These are phyloP conservation scores for Rhopalosiphum nymphaeae DNA, from an alignment of 2,888 invertebrate genomes.

Conservation along the genomic window DNA sequence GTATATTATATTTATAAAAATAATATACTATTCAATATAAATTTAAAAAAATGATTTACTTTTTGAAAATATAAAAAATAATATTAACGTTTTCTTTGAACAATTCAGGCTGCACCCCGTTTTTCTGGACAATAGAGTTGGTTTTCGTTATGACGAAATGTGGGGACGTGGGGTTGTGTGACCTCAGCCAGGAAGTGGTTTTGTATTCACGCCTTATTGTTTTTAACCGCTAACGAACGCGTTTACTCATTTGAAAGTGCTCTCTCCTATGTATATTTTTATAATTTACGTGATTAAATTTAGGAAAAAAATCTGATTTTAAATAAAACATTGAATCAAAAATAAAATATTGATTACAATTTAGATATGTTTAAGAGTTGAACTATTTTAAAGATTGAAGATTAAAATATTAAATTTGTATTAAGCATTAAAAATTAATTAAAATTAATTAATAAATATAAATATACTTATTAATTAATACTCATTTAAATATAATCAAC, in stretches of 20 bases:
- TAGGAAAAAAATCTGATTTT: neutral
- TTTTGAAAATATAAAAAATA: neutral
- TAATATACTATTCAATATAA: neutral
- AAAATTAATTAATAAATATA: too few species aligned
- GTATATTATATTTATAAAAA: neutral
- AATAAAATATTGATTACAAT: neutral
- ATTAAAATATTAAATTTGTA: neutral
- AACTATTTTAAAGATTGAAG: neutral
- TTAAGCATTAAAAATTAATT: too few species aligned
- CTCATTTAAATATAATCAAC: neutral
- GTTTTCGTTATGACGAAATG: slow-evolving; percentile 36
- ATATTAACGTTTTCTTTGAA: neutral
- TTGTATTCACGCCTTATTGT: slow-evolving; percentile 57
- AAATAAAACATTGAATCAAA: neutral
- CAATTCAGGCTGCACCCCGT: slow-evolving; percentile 39
- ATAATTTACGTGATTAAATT: neutral
- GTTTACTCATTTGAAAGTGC: neutral
- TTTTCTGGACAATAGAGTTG: slow-evolving; percentile 44
- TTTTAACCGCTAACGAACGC: slow-evolving; percentile 47
- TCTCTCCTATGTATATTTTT: neutral
- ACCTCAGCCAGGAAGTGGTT: slow-evolving; percentile 58
- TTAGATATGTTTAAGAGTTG: neutral
- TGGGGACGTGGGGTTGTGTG: slow-evolving; percentile 24
- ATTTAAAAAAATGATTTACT: neutral
- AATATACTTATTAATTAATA: too few species aligned